Evolutionary conservation across 2,888 invertebrate species (phyloP).

Genomic region (Nemurella pictetii): DNA sequence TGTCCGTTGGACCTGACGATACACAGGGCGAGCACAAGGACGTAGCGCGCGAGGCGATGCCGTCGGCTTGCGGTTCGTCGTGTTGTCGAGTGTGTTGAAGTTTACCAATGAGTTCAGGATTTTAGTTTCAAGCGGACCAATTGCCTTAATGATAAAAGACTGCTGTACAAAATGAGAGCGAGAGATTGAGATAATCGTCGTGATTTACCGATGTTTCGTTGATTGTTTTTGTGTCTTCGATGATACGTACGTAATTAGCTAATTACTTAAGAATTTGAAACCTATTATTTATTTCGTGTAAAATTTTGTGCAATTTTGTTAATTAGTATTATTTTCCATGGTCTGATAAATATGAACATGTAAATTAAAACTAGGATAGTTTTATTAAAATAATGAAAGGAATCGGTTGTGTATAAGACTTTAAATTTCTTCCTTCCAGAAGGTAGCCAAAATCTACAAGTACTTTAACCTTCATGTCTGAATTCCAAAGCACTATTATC

Average conservation of each 20-base stretch:
- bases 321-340: neutral
- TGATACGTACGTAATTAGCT: neutral
- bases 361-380: neutral
- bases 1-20: slow-evolving; percentile 53
- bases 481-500: no score
- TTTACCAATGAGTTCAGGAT: neutral
- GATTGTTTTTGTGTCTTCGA: neutral
- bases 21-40: slow-evolving; percentile 44
- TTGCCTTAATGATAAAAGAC: neutral
- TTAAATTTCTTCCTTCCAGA: neutral
- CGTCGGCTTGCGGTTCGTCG: neutral
- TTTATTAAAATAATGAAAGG: neutral
- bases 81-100: neutral
- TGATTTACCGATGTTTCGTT: neutral
- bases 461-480: no score
- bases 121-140: neutral
- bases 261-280: neutral
- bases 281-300: neutral
- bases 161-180: neutral
- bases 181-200: neutral
- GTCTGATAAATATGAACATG: neutral
- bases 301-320: neutral
- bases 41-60: neutral
- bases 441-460: no score
- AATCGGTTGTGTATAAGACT: neutral